These are phyloP conservation scores for Aptenodytes patagonicus DNA, from an alignment of 2,113 vertebrate genomes.

Conservation along the genomic window DNA sequence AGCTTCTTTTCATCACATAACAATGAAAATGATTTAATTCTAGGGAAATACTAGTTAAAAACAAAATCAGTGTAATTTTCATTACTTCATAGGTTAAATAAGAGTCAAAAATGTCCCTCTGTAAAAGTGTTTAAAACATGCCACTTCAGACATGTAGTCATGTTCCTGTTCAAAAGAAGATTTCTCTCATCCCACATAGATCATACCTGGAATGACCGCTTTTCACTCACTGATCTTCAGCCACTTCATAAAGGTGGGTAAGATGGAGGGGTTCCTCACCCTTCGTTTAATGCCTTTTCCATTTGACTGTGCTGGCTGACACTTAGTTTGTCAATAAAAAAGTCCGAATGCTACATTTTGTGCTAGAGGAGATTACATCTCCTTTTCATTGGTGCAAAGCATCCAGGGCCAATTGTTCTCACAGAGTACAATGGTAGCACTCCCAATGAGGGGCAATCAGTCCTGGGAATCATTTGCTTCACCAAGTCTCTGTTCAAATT, in stretches of 20 bases:
- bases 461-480: background rate
- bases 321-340: background rate
- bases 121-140: background rate
- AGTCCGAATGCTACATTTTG: background rate
- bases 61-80: background rate
- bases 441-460: background rate
- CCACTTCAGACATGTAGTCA: background rate
- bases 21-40: background rate
- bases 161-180: background rate
- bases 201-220: background rate
- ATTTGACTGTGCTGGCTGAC: background rate
- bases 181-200: background rate
- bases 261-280: background rate
- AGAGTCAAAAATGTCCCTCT: background rate
- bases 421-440: background rate
- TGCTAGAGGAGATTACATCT: constrained; percentile 5
- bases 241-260: background rate
- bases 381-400: background rate
- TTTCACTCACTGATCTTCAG: background rate
- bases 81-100: background rate
- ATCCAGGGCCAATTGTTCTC: background rate
- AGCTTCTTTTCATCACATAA: background rate
- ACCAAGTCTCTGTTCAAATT: background rate
- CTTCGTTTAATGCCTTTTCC: background rate
- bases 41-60: background rate